A percentile compares a stretch with the other conserved stretches of the same genome.
These are phyloP conservation scores for Staurois parvus DNA, from an alignment of 2,797 vertebrate species.

Conservation along the genomic window DNA sequence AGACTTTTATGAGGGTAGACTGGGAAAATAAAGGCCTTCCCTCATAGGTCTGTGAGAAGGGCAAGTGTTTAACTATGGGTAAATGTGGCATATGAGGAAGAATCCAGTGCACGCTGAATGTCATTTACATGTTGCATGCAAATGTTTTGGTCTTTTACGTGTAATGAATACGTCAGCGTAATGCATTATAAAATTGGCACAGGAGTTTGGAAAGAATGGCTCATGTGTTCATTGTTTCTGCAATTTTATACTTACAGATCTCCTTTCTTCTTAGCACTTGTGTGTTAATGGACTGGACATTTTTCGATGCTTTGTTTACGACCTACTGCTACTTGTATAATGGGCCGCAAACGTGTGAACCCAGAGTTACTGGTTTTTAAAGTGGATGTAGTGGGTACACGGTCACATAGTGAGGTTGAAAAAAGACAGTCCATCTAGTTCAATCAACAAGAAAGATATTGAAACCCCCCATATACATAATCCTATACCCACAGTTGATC, in stretches of 20 bases:
- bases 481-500: no score
- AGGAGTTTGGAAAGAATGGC: neutral
- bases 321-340: neutral
- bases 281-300: neutral
- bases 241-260: neutral
- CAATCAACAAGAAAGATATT: no score
- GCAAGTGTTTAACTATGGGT: slow-evolving; percentile 11
- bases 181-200: slow-evolving; percentile 14
- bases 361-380: no score
- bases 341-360: no score
- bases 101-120: slow-evolving; percentile 2
- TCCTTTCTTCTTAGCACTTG: neutral
- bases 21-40: slow-evolving; percentile 15
- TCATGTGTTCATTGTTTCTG: neutral
- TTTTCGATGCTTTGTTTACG: neutral
- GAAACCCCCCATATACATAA: no score
- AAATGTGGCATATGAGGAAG: slow-evolving; percentile 21
- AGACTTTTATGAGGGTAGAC: slow-evolving; percentile 11
- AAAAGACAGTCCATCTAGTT: no score
- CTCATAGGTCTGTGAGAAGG: slow-evolving; percentile 13
- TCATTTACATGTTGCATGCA: slow-evolving; percentile 22
- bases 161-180: neutral
- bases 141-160: slow-evolving; percentile 2
- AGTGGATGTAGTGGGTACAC: neutral
- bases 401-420: no score